Evolutionary conservation across 2,888 invertebrate genomes (phyloP), one percentile per base, ranked within the genome.

Genomic region (Labia minor): DNA sequence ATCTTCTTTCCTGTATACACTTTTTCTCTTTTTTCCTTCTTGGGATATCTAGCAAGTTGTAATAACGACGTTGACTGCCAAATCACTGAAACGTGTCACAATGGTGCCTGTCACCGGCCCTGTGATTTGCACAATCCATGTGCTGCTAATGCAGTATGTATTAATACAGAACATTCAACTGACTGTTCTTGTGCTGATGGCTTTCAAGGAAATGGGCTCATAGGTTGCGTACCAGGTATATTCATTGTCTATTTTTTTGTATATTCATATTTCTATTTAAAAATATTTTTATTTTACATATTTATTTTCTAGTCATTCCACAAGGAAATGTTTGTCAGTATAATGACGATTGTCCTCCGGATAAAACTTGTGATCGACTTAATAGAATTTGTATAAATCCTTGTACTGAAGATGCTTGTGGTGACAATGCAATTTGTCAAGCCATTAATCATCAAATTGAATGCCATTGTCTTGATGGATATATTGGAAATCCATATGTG

Each of bases 281-380:
- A 37, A 64, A 10, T 64, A 1, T 37, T n/a, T 21, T 67, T 70
- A 37, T 70, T 19, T 37, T 68, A 8, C 26, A 6, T 26, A 3
- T 26, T n/a, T n/a, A n/a, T 37, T 61, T 73, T 75, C 37, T 71
- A 83, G 83, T 79, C 16, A 74, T 76, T 26, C 76, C 77, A 62
- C 77, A 80, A 70, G 80, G 80, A 72, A 81, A 84, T 71, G 83
- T 92, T 65, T 93, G 93, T 76, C 92, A 92, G 76, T 92, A 91
- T 77, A 92, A 93, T 74, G 92, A 91, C 80, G 92, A 93, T 74
- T 94, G 93, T 75, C 91, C 92, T 66, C 89, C 90, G n/a, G 85
- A 88, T 73, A 86, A 90, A 73, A 80, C 90, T 19, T 94, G 93
- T 76, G 92, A 93, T 77, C 83, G 92, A 72, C 79, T 92, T 65